Conservation (phyloP, 2,888 invertebrate species). For the Napeogenes sylphis region DNA sequence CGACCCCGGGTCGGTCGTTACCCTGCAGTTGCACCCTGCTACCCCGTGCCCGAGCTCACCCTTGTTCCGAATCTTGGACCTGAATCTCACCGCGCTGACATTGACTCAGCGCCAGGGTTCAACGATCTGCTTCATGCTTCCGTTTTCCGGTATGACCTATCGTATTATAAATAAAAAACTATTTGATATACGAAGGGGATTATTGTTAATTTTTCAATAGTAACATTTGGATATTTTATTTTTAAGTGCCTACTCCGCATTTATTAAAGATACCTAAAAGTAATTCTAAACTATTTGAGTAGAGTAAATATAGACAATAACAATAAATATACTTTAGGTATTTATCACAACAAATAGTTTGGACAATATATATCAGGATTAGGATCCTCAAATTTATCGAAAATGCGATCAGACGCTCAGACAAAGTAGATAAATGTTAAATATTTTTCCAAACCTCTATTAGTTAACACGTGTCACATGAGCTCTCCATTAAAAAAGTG, state of each 20-base stretch:
- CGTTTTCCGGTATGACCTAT: constrained; percentile 60
- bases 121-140: constrained; percentile 60
- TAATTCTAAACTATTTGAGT: too few relatives aligned
- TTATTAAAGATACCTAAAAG: too few relatives aligned
- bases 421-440: neutral
- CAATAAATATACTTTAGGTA: too few relatives aligned
- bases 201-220: too few relatives aligned
- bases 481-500: constrained; percentile 13
- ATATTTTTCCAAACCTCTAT: neutral
- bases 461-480: constrained; percentile 1
- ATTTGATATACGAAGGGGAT: neutral
- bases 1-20: constrained; percentile 74
- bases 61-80: constrained; percentile 71
- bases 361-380: too few relatives aligned
- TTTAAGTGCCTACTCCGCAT: too few relatives aligned
- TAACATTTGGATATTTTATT: too few relatives aligned
- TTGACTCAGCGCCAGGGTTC: constrained; percentile 67
- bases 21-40: constrained; percentile 74
- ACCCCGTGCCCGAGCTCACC: constrained; percentile 65
- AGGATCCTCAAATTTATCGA: too few relatives aligned
- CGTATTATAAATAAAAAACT: constrained; percentile 23
- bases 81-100: constrained; percentile 61
- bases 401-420: too few relatives aligned
- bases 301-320: too few relatives aligned
- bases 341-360: too few relatives aligned